These are phyloP conservation scores for Mactromeris polynyma DNA, from an alignment of 2,888 invertebrate species.

Conservation along the genomic window DNA sequence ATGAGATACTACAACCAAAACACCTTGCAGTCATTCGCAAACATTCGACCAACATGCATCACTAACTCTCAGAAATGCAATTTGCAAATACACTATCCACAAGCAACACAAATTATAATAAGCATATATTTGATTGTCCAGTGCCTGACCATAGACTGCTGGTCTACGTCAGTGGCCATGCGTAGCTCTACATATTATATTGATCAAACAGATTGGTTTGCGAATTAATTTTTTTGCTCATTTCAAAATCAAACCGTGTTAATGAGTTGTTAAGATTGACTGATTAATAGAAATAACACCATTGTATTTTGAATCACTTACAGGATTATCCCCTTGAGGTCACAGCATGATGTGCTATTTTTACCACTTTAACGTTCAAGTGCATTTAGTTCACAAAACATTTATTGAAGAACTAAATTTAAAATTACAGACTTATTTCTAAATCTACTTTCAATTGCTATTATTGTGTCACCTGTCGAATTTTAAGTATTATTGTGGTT, in stretches of 20 bases:
- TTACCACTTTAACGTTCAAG: background rate
- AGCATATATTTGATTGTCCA: background rate
- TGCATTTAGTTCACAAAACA: background rate
- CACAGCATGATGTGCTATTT: background rate
- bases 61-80: background rate
- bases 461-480: conserved; percentile 30
- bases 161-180: too few species aligned
- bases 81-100: background rate
- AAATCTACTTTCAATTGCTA: conserved; percentile 1
- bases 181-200: background rate
- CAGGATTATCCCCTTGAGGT: background rate
- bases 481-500: conserved; percentile 31
- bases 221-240: background rate
- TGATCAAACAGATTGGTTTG: background rate
- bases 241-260: background rate
- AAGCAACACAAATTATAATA: background rate
- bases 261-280: background rate
- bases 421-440: conserved; percentile 12
- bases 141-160: background rate
- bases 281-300: background rate
- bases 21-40: background rate
- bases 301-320: background rate
- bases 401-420: background rate
- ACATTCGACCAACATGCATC: background rate
- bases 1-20: background rate